phyloP scores from a whole-genome alignment of 2,888 invertebrate species.

The Catocala nupta region DNA sequence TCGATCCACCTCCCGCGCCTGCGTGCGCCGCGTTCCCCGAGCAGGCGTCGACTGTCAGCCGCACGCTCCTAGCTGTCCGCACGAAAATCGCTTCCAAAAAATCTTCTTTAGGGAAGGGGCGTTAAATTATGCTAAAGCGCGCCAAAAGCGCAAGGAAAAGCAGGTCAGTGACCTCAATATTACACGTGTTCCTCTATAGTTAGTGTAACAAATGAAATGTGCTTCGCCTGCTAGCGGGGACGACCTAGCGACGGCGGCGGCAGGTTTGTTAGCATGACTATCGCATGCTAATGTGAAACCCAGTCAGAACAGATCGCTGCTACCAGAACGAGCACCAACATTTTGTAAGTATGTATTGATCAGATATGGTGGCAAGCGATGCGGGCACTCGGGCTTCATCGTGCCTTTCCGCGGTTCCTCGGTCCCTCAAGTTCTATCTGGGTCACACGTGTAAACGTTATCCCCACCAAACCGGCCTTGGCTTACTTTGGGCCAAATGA shows the following conservation, averaged over 20 bases:
- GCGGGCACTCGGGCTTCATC: slow-evolving; percentile 65
- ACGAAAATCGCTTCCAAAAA: not conserved
- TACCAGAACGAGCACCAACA: slow-evolving; percentile 19
- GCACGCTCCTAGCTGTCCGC: not conserved
- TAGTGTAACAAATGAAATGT: slow-evolving; percentile 54
- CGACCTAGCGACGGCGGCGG: not conserved
- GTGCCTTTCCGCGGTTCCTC: slow-evolving; percentile 73
- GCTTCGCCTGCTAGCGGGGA: no score
- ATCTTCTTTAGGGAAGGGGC: not conserved
- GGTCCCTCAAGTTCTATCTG: slow-evolving; percentile 78
- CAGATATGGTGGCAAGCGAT: slow-evolving; percentile 59
- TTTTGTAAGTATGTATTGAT: slow-evolving; percentile 73
- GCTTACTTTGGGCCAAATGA: slow-evolving; percentile 83
- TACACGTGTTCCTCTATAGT: slow-evolving; percentile 64
- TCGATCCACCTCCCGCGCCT: slow-evolving; percentile 77
- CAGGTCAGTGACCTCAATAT: slow-evolving; percentile 70
- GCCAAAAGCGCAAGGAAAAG: slow-evolving; percentile 21
- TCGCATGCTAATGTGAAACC: not conserved
- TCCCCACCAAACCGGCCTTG: slow-evolving; percentile 85
- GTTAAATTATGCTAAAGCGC: slow-evolving; percentile 4
- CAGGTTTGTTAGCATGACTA: not conserved
- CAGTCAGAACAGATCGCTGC: not conserved
- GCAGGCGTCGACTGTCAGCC: slow-evolving; percentile 11
- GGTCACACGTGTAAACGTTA: slow-evolving; percentile 87
- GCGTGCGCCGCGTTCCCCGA: slow-evolving; percentile 33